Evolutionary conservation across 2,113 vertebrate genomes (phyloP), one percentile per base, ranked within the genome.

Genomic region (Crotalus viridis): DNA sequence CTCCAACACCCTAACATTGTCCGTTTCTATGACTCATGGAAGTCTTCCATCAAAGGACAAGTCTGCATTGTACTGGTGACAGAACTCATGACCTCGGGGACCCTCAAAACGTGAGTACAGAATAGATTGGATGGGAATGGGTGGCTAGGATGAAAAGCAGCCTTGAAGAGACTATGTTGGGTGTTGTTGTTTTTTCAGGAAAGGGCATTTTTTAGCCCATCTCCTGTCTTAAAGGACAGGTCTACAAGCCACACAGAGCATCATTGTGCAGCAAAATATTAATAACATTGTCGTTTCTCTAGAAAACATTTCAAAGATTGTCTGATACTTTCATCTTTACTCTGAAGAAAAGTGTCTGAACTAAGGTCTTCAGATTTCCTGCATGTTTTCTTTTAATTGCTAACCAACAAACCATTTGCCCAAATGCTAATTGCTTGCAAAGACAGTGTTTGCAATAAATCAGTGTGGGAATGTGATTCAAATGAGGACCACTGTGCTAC

Each of bases 1-100:
- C 98, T 99, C 90, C 99, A 99, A 97, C 99, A 99, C 91, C 99
- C 99, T 17, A 99, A 99, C 98, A 99, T 99, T 0, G 99, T 99
- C 39, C 98, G 99, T 46, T 99, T 99, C 98, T 99, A 98, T 0
- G 99, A 99, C 97, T 99, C 99, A 12, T 99, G 99, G 99, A 99
- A 99, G 95, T 98, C 98, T 0, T 97, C 97, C 0, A 93, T 98
- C 95, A 98, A 98, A 94, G 98, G 98, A 0, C 98, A 98, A 95
- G 98, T 98, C 95, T 98, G 98, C 97, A 99, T 99, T 51, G 98
- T 99, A 94, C 98, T 99, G 95, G 98, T 99, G 94, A 99, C 99
- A 0, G 99, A 99, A 95, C 98, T 99, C 93, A 99, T 99, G 99
- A 99, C 99, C 0, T 99, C 99, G 0, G 99, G 99, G 93, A 99